Conservation (phyloP, 2,113 vertebrate genomes). For the Geococcyx californianus region DNA sequence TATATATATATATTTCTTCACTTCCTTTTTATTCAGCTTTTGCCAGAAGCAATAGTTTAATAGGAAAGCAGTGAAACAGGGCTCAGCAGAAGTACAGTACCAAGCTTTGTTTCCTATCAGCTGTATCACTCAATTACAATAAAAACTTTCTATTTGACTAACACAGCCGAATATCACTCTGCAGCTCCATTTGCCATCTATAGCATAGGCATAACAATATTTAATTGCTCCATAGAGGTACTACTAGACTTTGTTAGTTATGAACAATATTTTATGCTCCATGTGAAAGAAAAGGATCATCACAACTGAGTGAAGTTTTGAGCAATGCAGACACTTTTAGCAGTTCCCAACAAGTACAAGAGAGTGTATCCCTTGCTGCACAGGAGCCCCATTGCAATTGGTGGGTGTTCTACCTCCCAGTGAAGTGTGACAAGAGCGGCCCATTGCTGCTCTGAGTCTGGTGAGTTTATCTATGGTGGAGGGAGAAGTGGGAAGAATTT, state of each 20-base stretch:
- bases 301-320: not conserved
- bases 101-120: not conserved
- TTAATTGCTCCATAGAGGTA: not conserved
- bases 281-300: not conserved
- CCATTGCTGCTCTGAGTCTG: not conserved
- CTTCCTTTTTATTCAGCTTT: not conserved
- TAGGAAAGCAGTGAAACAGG: not conserved
- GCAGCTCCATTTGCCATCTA: not conserved
- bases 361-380: not conserved
- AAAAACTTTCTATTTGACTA: not conserved
- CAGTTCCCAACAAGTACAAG: not conserved
- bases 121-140: not conserved
- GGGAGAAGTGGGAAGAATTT: not conserved
- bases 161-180: not conserved
- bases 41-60: not conserved
- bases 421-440: not conserved
- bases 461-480: not conserved
- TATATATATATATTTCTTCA: not conserved
- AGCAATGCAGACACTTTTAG: rapidly evolving
- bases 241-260: not conserved
- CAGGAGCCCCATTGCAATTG: rapidly evolving
- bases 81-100: not conserved
- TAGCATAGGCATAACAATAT: not conserved
- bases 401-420: not conserved
- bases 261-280: not conserved